Evolutionary conservation across 2,113 vertebrate species (phyloP), one percentile per base, ranked within the genome.

Genomic region (Sporophila hypoxantha): DNA sequence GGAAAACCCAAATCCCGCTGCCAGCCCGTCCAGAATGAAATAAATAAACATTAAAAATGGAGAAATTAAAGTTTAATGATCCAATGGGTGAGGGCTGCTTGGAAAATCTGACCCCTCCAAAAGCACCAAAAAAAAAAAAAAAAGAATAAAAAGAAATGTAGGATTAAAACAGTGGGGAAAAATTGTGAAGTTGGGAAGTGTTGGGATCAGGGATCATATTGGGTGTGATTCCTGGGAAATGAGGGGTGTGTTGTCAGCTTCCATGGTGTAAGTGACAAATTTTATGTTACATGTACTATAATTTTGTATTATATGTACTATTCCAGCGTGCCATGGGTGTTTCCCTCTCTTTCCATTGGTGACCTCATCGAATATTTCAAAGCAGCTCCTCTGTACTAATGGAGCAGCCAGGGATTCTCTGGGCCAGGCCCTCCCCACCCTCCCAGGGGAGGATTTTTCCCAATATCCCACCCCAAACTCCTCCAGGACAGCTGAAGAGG

Each of bases 101-200:
- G 84, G 88, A 90, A 93, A 91, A 68, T 79, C 9, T 80, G 88
- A 81, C 25, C 79, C 15, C 2, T 39, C 6, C 47, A 26, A 69
- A 7, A 7, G 1, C 26, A 12, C 15, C 34, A 16, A 19, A 22
- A 18, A 15, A 17, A 18, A 18, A 46, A 50, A 26, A 34, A 29
- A 19, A 36, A 44, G 23, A 11, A 39, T 5, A 27, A 18, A 9
- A 44, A 26, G 9, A 52, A 53, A 70, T 15, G 6, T 0, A 62
- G 8, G 25, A 12, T 44, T 17, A 42, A 65, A 76, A 30, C 6
- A 21, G 68, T 0, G 0, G 23, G 37, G 10, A 32, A 21, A 21
- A 23, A 60, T 22, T 1, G 3, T 42, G 70, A 50, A 36, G 5
- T 27, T 36, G 39, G 59, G 71, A 46, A 1, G 4, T 17, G 65